Evolutionary conservation across 2,888 invertebrate genomes (phyloP).

Genomic region (Drosophila borealis): DNA sequence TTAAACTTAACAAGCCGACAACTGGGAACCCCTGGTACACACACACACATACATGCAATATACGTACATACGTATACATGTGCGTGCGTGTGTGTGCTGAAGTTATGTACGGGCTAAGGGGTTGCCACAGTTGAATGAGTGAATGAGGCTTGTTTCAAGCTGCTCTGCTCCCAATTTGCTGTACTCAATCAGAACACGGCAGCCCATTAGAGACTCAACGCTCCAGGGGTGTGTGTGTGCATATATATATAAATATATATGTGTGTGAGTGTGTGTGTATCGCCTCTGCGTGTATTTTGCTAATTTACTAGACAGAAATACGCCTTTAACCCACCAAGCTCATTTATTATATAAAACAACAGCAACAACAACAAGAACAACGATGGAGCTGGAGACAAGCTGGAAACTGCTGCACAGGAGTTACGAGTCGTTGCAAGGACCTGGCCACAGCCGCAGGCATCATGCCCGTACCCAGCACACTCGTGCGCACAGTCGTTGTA

Average conservation of each 20-base stretch:
- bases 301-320: slow-evolving; percentile 84
- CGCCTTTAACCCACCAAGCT: slow-evolving; percentile 84
- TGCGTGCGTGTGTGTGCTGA: slow-evolving; percentile 12
- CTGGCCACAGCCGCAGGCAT: slow-evolving; percentile 48
- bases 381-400: slow-evolving; percentile 25
- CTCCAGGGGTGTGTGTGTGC: slow-evolving; percentile 43
- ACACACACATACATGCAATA: slow-evolving; percentile 32
- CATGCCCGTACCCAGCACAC: slow-evolving; percentile 5
- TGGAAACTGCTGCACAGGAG: slow-evolving; percentile 40
- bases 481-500: slow-evolving; percentile 22
- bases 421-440: slow-evolving; percentile 52
- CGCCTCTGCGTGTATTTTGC: slow-evolving; percentile 78
- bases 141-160: slow-evolving; percentile 53
- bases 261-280: slow-evolving; percentile 45
- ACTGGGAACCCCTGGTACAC: slow-evolving; percentile 49
- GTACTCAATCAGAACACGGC: slow-evolving; percentile 82
- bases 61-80: background rate
- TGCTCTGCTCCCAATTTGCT: slow-evolving; percentile 70
- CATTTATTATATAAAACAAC: slow-evolving; percentile 83
- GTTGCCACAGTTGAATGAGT: slow-evolving; percentile 35
- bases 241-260: slow-evolving; percentile 9
- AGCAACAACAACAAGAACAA: slow-evolving; percentile 37
- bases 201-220: slow-evolving; percentile 70
- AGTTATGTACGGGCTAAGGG: slow-evolving; percentile 35
- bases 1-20: slow-evolving; percentile 77